Base-by-base conservation (phyloP, 1,140 invertebrate species). In the Brachionus sp. region DNA sequence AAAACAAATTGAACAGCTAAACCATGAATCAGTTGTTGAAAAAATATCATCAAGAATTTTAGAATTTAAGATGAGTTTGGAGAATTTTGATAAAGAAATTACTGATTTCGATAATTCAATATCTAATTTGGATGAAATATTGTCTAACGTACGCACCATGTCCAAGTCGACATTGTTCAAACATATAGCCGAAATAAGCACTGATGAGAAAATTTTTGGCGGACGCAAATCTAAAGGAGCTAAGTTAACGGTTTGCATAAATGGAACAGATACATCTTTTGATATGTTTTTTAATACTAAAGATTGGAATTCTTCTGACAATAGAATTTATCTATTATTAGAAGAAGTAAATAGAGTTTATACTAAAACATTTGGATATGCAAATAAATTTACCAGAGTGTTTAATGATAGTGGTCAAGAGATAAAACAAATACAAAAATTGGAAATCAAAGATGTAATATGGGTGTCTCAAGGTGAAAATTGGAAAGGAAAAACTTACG, bases 401-500 rank as follows among this genome's bases (percentile, higher is more conserved):
- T 80, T 80, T 80, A 33, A 23, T 5, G 77, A 80, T 0, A 16
- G 10, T 29, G 77, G 77, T 29, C 46, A 80, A 5, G 77, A 80
- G n/a, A 80, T 80, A 39, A 80, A 80, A 62, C n/a, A 13, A 35
- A 19, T 80, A 35, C 19, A 39, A 12, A 80, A 80, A 80, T 66
- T 80, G 50, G 33, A 19, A 13, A 13, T 13, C 33, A 37, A 29
- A 39, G 77, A 80, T 37, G 50, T 57, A 4, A 44, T 80, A 10
- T 57, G 50, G 77, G 77, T 66, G 23, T 80, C 77, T 23, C 77
- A 80, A 44, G 77, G 77, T 44, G 77, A 80, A 62, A 80, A 80
- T 42, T 80, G 77, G 77, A 57, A 66, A 39, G 50, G 50, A 19
- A 23, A 57, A 57, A 44, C 9, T 42, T 29, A 80, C 23, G 35